Base-by-base conservation (phyloP, 2,888 invertebrate species). In the Pseudolycoriella hygida region DNA sequence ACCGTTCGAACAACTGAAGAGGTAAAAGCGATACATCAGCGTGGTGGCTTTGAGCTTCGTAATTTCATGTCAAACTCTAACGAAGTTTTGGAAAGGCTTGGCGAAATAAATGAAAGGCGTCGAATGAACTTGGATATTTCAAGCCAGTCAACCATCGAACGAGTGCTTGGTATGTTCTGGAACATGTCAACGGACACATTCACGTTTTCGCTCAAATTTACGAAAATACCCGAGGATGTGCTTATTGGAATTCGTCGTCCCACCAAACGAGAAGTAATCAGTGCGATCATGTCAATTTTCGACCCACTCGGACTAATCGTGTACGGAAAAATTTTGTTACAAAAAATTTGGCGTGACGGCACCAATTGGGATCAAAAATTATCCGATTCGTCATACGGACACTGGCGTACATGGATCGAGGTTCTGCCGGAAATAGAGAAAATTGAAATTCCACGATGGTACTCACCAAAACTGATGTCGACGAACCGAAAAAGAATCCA, bases 241-340 rank as follows among this genome's bases (percentile, higher is more conserved):
- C n/a, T n/a, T n/a, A n/a, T n/a, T 30, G 30, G 30, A 10, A 30
- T 10, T 10, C 30, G 30, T 30, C 30, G 30, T 10, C 30, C 30
- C 11, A 30, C 30, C 6, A 30, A 30, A 42, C n/a, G n/a, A n/a
- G n/a, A n/a, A n/a, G n/a, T n/a, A n/a, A n/a, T n/a, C n/a, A n/a
- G n/a, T n/a, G n/a, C n/a, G n/a, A n/a, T n/a, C n/a, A n/a, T n/a
- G n/a, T n/a, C n/a, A n/a, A n/a, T n/a, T n/a, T n/a, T n/a, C 20
- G 47, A 47, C 34, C 47, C 47, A 34, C 4, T 47, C 11, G 47
- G 47, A 15, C 18, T 47, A 17, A 40, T 47, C n/a, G 32, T 47
- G 12, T 41, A 44, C 32, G 44, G 44, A 5, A 14, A 41, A 41
- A 41, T 47, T 37, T 25, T 47, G n/a, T n/a, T n/a, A n/a, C n/a